Base-by-base conservation (phyloP, 2,113 vertebrate genomes). In the Oncorhynchus masou region DNA sequence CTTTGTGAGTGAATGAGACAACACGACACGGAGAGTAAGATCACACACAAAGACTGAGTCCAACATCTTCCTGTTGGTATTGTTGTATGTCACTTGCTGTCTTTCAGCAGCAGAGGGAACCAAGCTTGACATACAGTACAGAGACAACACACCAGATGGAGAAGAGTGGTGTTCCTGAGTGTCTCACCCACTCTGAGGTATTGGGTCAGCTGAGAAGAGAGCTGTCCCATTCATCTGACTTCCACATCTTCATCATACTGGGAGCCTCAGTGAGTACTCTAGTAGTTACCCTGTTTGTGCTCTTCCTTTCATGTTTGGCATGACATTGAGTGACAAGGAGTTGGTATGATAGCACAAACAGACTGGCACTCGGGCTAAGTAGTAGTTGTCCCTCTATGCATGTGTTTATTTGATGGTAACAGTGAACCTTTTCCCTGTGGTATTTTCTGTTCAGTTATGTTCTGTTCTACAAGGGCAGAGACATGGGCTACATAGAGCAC, bases 221-320 rank as follows among this genome's bases (percentile, higher is more conserved):
- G 73, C 91, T 96, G 8, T 93, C 93, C 78, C 80, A 79, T 77
- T 85, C 84, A 27, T 78, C 91, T 1, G 86, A 89, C 68, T 86
- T 91, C 0, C 93, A 96, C 75, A 76, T 93, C 51, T 95, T 96
- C 83, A 94, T 96, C 74, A 93, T 96, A 74, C 85, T 96, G 80
- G 95, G 95, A 49, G 95, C 95, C 5, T 96, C 95, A 86, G 95
- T 96, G 80, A 95, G 95, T 95, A 81, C 45, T 13, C 31, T n/a
- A 2, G 65, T 48, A 4, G 39, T 19, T 54, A 19, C 12, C 13
- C 51, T 5, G 51, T 54, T 45, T 45, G 51, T 54, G 3, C 16
- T 54, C 39, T 45, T 19, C 51, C 51, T 8, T 70, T 75, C 54
- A 24, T 71, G 74, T 1, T 45, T 65, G 34, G 27, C 19, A 74